A percentile compares a stretch with the other conserved stretches of the same genome.
These are phyloP conservation scores for Drosophila merina DNA, from an alignment of 2,888 invertebrate genomes.

Conservation along the genomic window DNA sequence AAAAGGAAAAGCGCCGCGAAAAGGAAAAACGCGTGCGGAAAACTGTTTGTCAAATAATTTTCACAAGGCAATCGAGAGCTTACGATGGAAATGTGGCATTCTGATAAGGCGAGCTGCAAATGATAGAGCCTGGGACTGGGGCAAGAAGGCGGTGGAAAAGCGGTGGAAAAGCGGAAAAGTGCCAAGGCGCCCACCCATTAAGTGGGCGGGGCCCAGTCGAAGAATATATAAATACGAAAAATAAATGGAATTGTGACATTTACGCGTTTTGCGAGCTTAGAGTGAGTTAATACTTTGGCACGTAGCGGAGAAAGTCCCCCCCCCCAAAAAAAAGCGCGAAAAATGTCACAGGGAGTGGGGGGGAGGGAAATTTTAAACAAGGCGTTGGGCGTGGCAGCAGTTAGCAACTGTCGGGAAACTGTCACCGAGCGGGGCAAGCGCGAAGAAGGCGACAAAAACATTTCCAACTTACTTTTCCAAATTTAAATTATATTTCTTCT, in stretches of 20 bases:
- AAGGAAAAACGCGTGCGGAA: conserved; percentile 61
- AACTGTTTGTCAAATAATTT: conserved; percentile 78
- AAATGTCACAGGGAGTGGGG: background rate
- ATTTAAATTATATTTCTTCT: conserved; percentile 72
- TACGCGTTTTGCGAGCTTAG: conserved; percentile 74
- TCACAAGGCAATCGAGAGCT: conserved; percentile 51
- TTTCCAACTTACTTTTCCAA: conserved; percentile 72
- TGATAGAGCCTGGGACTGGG: conserved; percentile 16
- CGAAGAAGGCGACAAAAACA: conserved; percentile 46
- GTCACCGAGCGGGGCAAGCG: conserved; percentile 34
- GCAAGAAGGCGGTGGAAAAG: background rate
- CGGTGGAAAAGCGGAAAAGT: conserved; percentile 1
- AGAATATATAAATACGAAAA: conserved; percentile 61
- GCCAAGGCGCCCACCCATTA: conserved; percentile 25
- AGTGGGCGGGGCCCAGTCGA: conserved; percentile 53
- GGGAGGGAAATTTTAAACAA: background rate
- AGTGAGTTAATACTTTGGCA: conserved; percentile 74
- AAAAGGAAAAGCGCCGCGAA: conserved; percentile 1
- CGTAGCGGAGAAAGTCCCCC: conserved; percentile 44
- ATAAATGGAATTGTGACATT: conserved; percentile 77
- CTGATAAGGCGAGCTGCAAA: conserved; percentile 50
- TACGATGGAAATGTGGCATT: conserved; percentile 39
- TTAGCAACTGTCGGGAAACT: conserved; percentile 52
- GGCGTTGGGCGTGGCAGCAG: conserved; percentile 19
- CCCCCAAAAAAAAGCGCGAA: conserved; percentile 2